A percentile compares a stretch with the other conserved stretches of the same genome.
Conservation (phyloP, 1,140 invertebrate genomes). For the Pantala flavescens region DNA sequence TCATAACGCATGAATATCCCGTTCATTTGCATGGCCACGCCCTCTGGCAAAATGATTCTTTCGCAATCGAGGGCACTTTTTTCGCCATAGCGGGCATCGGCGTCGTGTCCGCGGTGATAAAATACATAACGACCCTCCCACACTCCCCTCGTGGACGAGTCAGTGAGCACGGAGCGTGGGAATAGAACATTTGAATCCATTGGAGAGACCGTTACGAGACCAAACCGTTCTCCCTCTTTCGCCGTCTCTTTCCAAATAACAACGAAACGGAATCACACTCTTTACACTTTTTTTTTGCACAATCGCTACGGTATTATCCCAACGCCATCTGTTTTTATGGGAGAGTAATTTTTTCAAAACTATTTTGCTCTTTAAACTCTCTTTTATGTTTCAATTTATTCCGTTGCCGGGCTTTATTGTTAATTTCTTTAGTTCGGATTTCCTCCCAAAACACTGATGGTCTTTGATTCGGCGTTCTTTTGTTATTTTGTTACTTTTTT, state of each 20-base stretch:
- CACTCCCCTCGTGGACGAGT: not conserved
- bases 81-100: not conserved
- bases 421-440: no score
- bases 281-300: slow-evolving; percentile 1
- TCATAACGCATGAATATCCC: slow-evolving; percentile 3
- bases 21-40: not conserved
- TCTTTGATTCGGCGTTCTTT: no score
- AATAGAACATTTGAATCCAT: slow-evolving; percentile 6
- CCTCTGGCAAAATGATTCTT: not conserved
- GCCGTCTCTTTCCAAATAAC: not conserved
- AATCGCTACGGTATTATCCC: not conserved
- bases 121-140: not conserved
- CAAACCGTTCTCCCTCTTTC: not conserved
- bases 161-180: not conserved
- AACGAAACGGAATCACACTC: slow-evolving; percentile 5
- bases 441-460: no score
- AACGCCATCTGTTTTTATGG: slow-evolving; percentile 8
- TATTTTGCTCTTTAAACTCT: not conserved
- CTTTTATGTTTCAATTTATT: not conserved
- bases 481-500: no score
- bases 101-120: not conserved
- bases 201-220: not conserved
- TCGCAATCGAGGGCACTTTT: not conserved
- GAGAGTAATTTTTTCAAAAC: not conserved
- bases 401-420: not conserved